Conservation (phyloP, 1,140 invertebrate genomes). For the Nixonia krombeini region DNA sequence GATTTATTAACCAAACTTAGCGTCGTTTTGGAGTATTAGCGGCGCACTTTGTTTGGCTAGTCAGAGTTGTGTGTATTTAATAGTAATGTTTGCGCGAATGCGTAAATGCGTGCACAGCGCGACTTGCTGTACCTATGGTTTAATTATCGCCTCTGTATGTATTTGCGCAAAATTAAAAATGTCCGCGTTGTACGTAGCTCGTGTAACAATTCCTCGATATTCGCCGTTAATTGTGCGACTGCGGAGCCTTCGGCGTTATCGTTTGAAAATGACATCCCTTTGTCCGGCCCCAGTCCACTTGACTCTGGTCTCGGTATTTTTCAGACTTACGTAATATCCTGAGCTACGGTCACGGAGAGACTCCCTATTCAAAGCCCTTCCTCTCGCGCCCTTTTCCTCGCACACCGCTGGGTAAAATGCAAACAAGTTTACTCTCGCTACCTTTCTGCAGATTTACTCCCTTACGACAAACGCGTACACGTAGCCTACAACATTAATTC, state of each 20-base stretch:
- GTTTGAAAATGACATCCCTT: slow-evolving; percentile 61
- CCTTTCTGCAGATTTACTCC: slow-evolving; percentile 19
- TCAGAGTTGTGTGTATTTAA: too few relatives aligned
- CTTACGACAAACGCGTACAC: slow-evolving; percentile 6
- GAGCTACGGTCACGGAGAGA: slow-evolving; percentile 47
- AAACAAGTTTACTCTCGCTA: too few relatives aligned
- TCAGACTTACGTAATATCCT: slow-evolving; percentile 68
- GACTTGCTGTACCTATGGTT: too few relatives aligned
- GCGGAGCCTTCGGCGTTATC: slow-evolving; percentile 62
- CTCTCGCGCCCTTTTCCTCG: slow-evolving; percentile 29
- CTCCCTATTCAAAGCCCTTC: slow-evolving; percentile 32
- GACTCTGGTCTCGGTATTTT: slow-evolving; percentile 66
- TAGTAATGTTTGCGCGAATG: too few relatives aligned
- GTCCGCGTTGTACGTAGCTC: too few relatives aligned
- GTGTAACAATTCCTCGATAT: slow-evolving; percentile 52
- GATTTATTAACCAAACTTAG: too few relatives aligned
- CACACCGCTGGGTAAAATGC: slow-evolving; percentile 31
- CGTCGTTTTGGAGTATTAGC: too few relatives aligned
- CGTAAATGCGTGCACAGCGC: too few relatives aligned
- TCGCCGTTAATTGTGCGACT: slow-evolving; percentile 63
- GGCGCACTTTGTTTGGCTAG: too few relatives aligned
- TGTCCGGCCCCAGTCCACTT: slow-evolving; percentile 56
- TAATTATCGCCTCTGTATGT: too few relatives aligned
- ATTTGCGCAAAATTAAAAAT: too few relatives aligned
- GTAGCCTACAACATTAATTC: background rate